These are phyloP conservation scores for Bruchidius siliquastri DNA, from an alignment of 2,888 invertebrate genomes.

Conservation along the genomic window DNA sequence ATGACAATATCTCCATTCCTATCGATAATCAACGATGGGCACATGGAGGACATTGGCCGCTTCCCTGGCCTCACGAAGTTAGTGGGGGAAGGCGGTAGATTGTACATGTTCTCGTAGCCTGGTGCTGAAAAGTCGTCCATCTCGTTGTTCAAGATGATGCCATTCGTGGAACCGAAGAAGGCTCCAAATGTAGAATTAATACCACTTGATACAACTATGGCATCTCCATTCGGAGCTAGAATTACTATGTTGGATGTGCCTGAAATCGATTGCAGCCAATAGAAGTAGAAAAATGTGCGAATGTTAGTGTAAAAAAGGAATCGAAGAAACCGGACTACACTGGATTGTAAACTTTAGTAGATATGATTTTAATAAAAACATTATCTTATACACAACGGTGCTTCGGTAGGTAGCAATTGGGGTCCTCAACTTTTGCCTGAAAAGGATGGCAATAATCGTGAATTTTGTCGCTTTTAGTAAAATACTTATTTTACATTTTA, in stretches of 20 bases:
- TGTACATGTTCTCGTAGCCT: conserved; percentile 60
- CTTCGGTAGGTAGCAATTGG: no score
- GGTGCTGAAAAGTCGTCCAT: conserved; percentile 88
- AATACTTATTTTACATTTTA: no score
- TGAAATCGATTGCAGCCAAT: conserved; percentile 50
- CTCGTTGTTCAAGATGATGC: conserved; percentile 79
- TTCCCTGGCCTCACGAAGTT: conserved; percentile 81
- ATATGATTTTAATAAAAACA: no score
- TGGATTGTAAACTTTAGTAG: no score
- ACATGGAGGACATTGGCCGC: conserved; percentile 87
- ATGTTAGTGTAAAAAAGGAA: conserved; percentile 58
- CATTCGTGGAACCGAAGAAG: conserved; percentile 72
- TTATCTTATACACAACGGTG: no score
- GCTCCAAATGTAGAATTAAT: conserved; percentile 57
- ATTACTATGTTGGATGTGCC: conserved; percentile 91
- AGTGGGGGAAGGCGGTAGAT: conserved; percentile 69
- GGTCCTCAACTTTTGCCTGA: no score
- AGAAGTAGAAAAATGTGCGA: conserved; percentile 61
- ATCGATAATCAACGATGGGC: conserved; percentile 73
- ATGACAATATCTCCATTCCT: conserved; percentile 49
- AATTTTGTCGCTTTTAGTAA: no score
- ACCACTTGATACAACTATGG: conserved; percentile 86
- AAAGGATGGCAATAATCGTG: no score
- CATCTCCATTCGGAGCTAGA: conserved; percentile 80
- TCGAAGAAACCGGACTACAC: no score